Base-by-base conservation (phyloP, 2,888 invertebrate genomes). In the Mycalesis mineus region DNA sequence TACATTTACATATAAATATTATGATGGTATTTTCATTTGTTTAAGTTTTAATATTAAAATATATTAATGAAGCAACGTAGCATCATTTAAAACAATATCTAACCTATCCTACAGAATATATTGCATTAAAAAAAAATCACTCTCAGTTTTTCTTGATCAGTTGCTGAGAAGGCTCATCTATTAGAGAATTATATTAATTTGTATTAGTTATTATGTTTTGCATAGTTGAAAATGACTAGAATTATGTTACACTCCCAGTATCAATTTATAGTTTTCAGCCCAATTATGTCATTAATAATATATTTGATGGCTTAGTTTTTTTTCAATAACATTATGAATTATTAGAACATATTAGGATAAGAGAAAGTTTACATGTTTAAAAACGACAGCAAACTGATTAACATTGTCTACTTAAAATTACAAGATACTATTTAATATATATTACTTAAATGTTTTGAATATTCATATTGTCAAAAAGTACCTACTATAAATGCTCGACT, bases 391-490 rank as follows among this genome's bases (percentile, higher is more conserved):
- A 40, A 29, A 51, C 39, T 51, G 50, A 22, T 29, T 41, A 7
- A 42, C 13, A 22, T 15, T n/a, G 31, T 52, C 42, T 52, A 42
- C 52, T 52, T 52, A 51, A 51, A 51, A 40, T 52, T 52, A 52
- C 31, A 52, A 33, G 17, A 42, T 52, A 42, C 33, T 52, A 52
- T 52, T 33, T 7, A 52, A 42, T 52, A 52, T 52, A 52, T 42
- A 48, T 48, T 39, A 39, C 14, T 39, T 33, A 15, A 42, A 31
- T 42, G 42, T 33, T 42, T 41, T 52, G 44, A 52, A 52, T 41
- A 44, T 53, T 60, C 54, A 62, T 62, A 62, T 62, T 62, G 62
- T 62, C 62, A 62, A 57, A 47, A 47, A 47, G 33, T 58, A 61
- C 31, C 51, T 57, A 53, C 53, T 37, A 22, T 15, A 53, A 28